These are phyloP conservation scores for Salvelinus alpinus DNA, from an alignment of 2,113 vertebrate genomes.

Conservation along the genomic window DNA sequence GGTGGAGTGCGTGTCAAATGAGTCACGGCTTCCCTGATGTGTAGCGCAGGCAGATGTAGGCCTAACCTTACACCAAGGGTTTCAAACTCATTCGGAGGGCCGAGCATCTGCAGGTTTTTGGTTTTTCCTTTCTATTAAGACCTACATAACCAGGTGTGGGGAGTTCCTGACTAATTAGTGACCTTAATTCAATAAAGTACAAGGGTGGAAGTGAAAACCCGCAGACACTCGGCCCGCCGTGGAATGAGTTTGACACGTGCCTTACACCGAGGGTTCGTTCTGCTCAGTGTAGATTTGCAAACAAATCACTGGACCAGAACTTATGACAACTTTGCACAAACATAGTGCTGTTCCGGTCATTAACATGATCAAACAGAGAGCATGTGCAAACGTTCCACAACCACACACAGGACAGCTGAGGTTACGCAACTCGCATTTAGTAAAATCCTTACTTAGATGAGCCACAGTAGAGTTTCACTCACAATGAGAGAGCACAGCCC, in stretches of 20 bases:
- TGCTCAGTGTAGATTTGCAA: neutral
- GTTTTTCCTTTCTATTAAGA: no score
- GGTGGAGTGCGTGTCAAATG: neutral
- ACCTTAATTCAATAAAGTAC: no score
- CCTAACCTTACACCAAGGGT: no score
- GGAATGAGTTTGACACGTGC: no score
- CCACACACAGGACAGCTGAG: conserved; percentile 12
- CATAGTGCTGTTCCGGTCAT: neutral
- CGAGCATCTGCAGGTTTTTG: no score
- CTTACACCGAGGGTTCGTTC: no score
- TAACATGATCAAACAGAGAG: neutral
- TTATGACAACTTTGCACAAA: neutral
- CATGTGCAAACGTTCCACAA: neutral
- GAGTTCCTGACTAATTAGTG: no score
- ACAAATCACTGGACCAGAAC: neutral
- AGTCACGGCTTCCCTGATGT: neutral
- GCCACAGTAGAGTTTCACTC: conserved; percentile 66
- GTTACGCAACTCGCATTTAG: conserved; percentile 32
- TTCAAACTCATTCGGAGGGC: no score
- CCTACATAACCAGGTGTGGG: no score
- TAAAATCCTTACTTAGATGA: conserved; percentile 55
- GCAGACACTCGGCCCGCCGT: no score
- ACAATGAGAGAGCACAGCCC: conserved; percentile 40
- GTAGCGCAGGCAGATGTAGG: no score
- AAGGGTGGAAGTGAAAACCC: no score